Evolutionary conservation across 2,797 vertebrate genomes (phyloP), one percentile per base, ranked within the genome.

Genomic region (Thaleichthys pacificus): DNA sequence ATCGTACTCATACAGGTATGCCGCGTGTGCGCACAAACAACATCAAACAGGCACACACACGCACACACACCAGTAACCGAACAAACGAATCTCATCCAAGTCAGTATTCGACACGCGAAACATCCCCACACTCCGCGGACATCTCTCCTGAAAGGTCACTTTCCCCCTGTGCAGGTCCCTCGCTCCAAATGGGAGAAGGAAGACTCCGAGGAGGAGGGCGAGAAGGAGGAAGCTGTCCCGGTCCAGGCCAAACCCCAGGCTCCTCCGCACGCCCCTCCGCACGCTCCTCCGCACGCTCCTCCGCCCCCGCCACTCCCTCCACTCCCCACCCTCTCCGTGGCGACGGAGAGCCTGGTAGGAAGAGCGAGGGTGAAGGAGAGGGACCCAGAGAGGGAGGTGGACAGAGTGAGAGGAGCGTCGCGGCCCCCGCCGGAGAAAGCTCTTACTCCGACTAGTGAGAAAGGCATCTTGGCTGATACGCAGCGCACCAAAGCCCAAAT

Each of bases 171-270:
- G 51, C 82, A 93, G 85, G 94, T 96, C 61, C 94, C 93, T 74
- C 93, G 87, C 60, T 96, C 95, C 60, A 96, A 94, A 81, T 94
- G 94, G 94, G 94, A 97, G 75, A 96, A 93, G 82, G 93, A 96
- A 58, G 95, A 96, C 62, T 95, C 94, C 1, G 95, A 95, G 60
- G 95, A 95, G 19, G 93, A 96, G 47, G 93, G 94, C 1, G 62
- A 88, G 51, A 92, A 91, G 72, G 49, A 91, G 68, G 79, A 82
- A 21, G 84, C 88, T 49, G 74, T 85, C 54, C 74, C 75, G 35
- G 15, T 3, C 84, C 61, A 92, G 86, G 76, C 90, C 93, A 0
- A 0, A 89, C 49, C 65, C 26, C 30, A 9, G 35, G 51, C 12
- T 89, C 49, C 70, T 26, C 22, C 8, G 35, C 64, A 12, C 30